A percentile compares a stretch with the other conserved stretches of the same genome.
phyloP scores from a whole-genome alignment of 2,113 vertebrate species.

The Hyperopisus bebe region DNA sequence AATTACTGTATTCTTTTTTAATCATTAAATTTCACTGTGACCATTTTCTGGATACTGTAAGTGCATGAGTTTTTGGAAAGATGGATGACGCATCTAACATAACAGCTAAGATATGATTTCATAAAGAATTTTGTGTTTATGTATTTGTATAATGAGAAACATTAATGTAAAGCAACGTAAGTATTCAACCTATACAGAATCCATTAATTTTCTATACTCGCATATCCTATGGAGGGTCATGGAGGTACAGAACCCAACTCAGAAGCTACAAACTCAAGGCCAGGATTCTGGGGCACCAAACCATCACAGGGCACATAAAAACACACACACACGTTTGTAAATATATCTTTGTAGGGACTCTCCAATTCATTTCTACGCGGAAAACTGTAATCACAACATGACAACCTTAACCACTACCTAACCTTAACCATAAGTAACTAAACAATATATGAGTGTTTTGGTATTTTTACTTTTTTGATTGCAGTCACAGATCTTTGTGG shows the following conservation, averaged over 20 bases:
- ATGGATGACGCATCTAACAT: background rate
- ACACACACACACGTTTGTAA: background rate
- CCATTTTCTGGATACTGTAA: background rate
- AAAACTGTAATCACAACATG: background rate
- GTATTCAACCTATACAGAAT: background rate
- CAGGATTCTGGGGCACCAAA: background rate
- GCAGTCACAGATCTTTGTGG: background rate
- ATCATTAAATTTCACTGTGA: background rate
- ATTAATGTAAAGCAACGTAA: background rate
- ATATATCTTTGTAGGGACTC: background rate
- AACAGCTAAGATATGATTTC: background rate
- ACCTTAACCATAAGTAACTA: background rate
- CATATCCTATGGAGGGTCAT: background rate
- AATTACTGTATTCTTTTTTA: background rate
- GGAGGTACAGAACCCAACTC: background rate
- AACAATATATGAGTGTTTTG: background rate
- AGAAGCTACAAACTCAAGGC: background rate
- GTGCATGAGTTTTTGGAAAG: background rate
- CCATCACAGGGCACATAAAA: background rate
- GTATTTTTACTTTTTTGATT: background rate
- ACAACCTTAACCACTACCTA: background rate
- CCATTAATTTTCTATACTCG: no score
- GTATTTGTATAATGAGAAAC: background rate
- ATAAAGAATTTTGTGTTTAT: background rate
- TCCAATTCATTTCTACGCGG: background rate